phyloP scores from a whole-genome alignment of 2,888 invertebrate genomes.

The Mesochorus sp. region DNA sequence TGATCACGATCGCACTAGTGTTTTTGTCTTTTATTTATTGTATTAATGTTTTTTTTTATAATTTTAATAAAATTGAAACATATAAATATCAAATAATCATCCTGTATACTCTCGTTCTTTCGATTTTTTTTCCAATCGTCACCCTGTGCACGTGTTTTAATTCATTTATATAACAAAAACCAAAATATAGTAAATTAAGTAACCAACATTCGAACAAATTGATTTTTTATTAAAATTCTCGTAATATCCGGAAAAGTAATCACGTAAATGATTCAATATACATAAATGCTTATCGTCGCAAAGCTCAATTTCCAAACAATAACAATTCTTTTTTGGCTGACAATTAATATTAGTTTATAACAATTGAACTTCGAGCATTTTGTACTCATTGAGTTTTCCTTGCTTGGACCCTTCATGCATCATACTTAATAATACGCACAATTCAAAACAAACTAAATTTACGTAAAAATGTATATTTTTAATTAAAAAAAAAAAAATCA shows the following conservation, averaged over 20 bases:
- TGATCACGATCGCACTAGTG: conserved; percentile 57
- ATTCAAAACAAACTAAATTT: too few species aligned
- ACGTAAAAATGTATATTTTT: too few species aligned
- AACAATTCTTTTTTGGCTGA: conserved; percentile 38
- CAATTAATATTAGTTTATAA: conserved; percentile 49
- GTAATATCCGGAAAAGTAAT: background rate
- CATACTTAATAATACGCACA: too few species aligned
- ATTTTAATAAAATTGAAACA: conserved; percentile 46
- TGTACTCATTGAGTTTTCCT: conserved; percentile 9
- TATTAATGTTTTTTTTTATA: conserved; percentile 37
- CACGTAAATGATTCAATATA: background rate
- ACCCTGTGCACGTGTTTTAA: conserved; percentile 65
- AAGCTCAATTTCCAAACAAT: conserved; percentile 15
- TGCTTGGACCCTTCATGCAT: background rate
- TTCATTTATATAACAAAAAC: conserved; percentile 75
- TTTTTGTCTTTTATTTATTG: conserved; percentile 28
- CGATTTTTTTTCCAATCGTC: conserved; percentile 53
- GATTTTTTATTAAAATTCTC: conserved; percentile 33
- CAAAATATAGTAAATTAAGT: conserved; percentile 70
- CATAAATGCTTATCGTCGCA: background rate
- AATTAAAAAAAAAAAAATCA: too few species aligned
- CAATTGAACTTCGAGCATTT: conserved; percentile 46
- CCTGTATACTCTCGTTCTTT: conserved; percentile 53
- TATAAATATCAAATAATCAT: conserved; percentile 61
- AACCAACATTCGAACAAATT: conserved; percentile 67